phyloP scores from a whole-genome alignment of 2,113 vertebrate species.

The Alaudala cheleensis region DNA sequence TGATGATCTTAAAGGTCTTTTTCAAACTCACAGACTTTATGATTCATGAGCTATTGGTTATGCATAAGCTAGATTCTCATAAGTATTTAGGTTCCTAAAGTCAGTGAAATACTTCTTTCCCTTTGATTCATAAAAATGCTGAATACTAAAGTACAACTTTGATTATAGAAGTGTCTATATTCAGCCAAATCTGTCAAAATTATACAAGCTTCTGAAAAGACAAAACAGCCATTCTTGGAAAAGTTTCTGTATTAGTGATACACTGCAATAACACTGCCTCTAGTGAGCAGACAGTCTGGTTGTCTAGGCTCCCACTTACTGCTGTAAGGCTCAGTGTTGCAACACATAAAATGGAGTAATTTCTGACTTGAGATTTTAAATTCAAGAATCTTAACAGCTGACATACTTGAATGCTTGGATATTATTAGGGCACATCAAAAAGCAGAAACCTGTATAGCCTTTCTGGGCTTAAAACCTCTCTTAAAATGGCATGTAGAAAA shows the following conservation, averaged over 20 bases:
- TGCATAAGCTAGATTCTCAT: background rate
- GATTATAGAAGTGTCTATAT: background rate
- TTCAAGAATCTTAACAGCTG: background rate
- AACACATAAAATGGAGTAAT: background rate
- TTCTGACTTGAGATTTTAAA: background rate
- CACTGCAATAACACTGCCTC: accelerated
- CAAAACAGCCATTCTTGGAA: background rate
- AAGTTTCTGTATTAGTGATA: background rate
- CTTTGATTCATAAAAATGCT: background rate
- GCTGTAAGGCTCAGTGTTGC: background rate
- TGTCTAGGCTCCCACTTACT: background rate
- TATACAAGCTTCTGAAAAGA: background rate
- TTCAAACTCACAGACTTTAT: background rate
- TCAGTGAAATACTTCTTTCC: background rate
- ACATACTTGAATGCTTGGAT: background rate
- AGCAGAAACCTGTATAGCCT: background rate
- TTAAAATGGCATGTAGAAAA: background rate
- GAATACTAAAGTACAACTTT: background rate
- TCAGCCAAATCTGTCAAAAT: background rate
- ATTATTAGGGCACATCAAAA: background rate
- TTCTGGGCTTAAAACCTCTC: background rate
- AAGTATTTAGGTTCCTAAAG: background rate
- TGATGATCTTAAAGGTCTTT: background rate
- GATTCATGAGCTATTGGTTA: background rate
- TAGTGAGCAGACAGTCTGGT: background rate